Evolutionary conservation across 2,888 invertebrate genomes (phyloP).

Genomic region (Patella caerulea): DNA sequence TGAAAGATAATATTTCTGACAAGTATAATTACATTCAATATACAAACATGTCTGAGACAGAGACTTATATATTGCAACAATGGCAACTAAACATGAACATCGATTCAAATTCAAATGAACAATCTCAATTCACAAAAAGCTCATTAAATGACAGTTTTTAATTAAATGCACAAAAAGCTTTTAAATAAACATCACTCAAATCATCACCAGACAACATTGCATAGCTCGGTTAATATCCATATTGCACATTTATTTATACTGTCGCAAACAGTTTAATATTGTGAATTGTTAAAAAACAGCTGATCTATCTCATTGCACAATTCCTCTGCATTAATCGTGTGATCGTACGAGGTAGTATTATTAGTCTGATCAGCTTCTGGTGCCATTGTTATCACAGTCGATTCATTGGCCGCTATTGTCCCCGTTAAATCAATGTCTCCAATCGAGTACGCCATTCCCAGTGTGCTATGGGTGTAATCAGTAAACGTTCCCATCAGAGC

Average conservation of each 20-base stretch:
- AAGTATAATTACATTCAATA: too few relatives aligned
- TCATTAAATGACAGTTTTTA: too few relatives aligned
- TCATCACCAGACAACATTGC: too few relatives aligned
- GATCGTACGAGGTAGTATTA: slow-evolving; percentile 66
- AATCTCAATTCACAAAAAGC: too few relatives aligned
- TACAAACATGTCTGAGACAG: too few relatives aligned
- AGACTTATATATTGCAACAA: too few relatives aligned
- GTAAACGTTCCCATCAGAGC: slow-evolving; percentile 39
- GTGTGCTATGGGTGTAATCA: slow-evolving; percentile 47
- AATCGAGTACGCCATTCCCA: slow-evolving; percentile 52
- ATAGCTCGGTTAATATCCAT: neutral
- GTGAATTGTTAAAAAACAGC: slow-evolving; percentile 62
- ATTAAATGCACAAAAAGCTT: too few relatives aligned
- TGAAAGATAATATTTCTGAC: too few relatives aligned
- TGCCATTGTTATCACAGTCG: slow-evolving; percentile 45
- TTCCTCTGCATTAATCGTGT: slow-evolving; percentile 68
- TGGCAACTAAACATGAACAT: too few relatives aligned
- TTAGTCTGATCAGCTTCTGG: slow-evolving; percentile 53
- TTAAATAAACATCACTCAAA: too few relatives aligned
- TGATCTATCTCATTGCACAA: slow-evolving; percentile 67
- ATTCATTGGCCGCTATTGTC: slow-evolving; percentile 8
- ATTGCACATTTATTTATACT: slow-evolving; percentile 1
- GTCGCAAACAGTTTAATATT: neutral
- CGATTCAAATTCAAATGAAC: too few relatives aligned
- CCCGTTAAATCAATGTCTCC: slow-evolving; percentile 51